Base-by-base conservation (phyloP, 2,797 vertebrate genomes). In the Aldrovandia affinis region DNA sequence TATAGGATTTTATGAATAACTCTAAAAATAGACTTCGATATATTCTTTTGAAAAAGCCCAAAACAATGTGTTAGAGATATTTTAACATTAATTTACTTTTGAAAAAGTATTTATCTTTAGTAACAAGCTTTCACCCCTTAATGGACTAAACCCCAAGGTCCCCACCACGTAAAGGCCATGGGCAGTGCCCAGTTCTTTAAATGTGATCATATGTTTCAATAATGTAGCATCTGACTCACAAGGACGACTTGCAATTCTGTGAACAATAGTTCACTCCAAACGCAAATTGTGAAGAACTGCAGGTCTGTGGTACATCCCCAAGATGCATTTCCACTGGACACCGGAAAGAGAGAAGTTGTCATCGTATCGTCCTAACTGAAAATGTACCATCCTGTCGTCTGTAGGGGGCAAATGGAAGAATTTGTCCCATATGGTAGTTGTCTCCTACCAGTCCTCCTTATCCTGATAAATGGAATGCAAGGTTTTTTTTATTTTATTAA, bases 401-500 rank as follows among this genome's bases (percentile, higher is more conserved):
- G 68, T 30, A 25, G 42, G 55, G 28, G n/a, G n/a, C 15, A 25
- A 44, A 63, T 78, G 75, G 18, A 80, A 39, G 52, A 33, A 57
- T 80, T 80, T 39, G 81, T 81, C 81, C 39, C 82, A 42, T 88
- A 82, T 85, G 20, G 81, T 73, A 78, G 57, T 80, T 81, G 30
- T 89, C 83, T 86, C 20, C 83, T 63, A 78, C 55, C 83, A 81
- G 85, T 77, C 68, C 15, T 22, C 54, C 65, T 88, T 85, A 83
- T 80, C 86, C 77, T 14, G 81, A 80, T 83, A 82, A 86, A 82
- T 78, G 82, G 84, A 86, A 81, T 80, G 78, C 39, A 63, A 42
- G 2, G 73, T 88, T 87, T 87, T 63, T 57, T 22, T 81, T 39
- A 83, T 87, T 87, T 63, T 57, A 30, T 81, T 39, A 83, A 86